A percentile compares a stretch with the other conserved stretches of the same genome.
Conservation (phyloP, 2,797 vertebrate genomes). For the Paratrypauchen microcephalus region DNA sequence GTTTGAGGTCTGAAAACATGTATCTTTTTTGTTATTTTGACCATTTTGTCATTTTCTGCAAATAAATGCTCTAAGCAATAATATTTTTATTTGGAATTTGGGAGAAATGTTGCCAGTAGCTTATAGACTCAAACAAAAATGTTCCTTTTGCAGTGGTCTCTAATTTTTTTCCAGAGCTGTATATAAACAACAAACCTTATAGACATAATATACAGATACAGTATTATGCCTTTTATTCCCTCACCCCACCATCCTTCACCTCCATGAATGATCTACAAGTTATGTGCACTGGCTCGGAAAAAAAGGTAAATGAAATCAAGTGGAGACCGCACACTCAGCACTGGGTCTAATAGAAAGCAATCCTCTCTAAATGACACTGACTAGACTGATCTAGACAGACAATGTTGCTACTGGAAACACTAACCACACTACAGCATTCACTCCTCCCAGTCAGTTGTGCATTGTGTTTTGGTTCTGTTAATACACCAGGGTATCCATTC, state of each 20-base stretch:
- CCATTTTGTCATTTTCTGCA: too few relatives aligned
- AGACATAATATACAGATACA: too few relatives aligned
- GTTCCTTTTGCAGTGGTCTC: too few relatives aligned
- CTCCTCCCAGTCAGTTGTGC: background rate
- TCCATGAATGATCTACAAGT: constrained; percentile 20
- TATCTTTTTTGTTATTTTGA: too few relatives aligned
- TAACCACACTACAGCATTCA: background rate
- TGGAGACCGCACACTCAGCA: constrained; percentile 16
- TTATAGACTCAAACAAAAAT: too few relatives aligned
- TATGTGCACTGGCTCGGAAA: constrained; percentile 24
- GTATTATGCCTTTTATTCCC: background rate
- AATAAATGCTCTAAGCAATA: too few relatives aligned
- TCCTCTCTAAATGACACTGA: constrained; percentile 10
- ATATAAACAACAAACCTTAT: background rate
- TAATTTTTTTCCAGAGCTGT: too few relatives aligned
- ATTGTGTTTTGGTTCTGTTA: background rate
- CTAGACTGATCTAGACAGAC: background rate
- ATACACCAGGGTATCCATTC: background rate
- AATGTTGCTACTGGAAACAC: background rate
- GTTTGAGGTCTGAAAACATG: too few relatives aligned
- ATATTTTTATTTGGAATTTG: too few relatives aligned
- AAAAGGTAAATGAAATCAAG: constrained; percentile 27
- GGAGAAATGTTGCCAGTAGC: too few relatives aligned
- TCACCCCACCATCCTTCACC: background rate
- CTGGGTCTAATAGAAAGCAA: constrained; percentile 6